Evolutionary conservation across 2,888 invertebrate genomes (phyloP), one percentile per base, ranked within the genome.

Genomic region (Alloscopus bannaensis): DNA sequence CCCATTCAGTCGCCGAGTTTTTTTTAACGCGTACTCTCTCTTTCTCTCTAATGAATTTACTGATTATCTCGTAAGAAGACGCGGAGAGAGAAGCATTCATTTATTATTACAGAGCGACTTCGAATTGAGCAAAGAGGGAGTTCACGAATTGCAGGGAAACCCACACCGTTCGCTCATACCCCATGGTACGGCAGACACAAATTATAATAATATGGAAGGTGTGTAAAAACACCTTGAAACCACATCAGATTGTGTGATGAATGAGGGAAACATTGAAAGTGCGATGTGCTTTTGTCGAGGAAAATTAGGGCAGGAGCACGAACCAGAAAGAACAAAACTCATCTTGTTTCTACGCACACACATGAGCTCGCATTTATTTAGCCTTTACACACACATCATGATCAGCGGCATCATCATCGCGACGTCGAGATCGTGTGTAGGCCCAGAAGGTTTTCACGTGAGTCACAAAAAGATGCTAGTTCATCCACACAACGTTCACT

Each of bases 281-380:
- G 55, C 20, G 36, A n/a, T n/a, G 36, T n/a, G 20, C 26, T 59
- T 62, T 18, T 60, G 29, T 59, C 28, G 20, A 45, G 29, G 20
- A 55, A 29, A 72, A 68, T 69, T 80, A 73, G 72, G 80, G 42
- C 73, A 80, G 64, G 73, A 69, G 80, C 73, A 65, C 65, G 65
- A 69, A 60, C 28, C 28, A 40, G 20, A 72, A 42, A 79, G 24
- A 26, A 57, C n/a, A 65, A 40, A 11, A 8, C 13, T 36, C 13
- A 36, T 36, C 13, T 13, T 36, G 13, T 36, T 36, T 36, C 8
- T 26, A 40, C 42, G 52, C 59, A 22, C 69, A 57, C 57, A 57
- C 6, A 42, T 55, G 0, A 2, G 70, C 64, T 57, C 31, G 64
- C 55, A 45, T 36, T 68, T 62, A 62, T 36, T 73, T 20, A 73